Conservation (phyloP, 2,113 vertebrate species). For the Peromyscus maniculatus region DNA sequence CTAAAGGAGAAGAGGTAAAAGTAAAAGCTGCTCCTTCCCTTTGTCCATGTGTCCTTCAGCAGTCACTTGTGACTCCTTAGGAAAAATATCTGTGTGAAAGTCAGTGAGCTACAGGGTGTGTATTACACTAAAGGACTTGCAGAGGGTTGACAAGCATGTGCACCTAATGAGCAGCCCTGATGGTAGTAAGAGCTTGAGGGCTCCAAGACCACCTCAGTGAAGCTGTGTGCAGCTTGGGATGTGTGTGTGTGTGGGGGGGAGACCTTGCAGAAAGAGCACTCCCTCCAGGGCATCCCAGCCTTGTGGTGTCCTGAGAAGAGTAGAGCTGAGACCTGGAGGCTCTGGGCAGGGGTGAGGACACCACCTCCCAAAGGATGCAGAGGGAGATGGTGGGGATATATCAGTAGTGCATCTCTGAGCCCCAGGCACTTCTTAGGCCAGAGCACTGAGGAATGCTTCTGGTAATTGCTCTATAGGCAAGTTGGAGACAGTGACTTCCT, state of each 20-base stretch:
- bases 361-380: background rate
- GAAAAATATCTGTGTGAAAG: background rate
- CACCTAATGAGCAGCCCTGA: background rate
- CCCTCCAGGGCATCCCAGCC: background rate
- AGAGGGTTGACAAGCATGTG: background rate
- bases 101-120: rapidly evolving
- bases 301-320: background rate
- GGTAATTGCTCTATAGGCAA: background rate
- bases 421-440: background rate
- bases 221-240: background rate
- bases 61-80: background rate
- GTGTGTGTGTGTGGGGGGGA: background rate
- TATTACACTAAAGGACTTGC: background rate
- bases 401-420: background rate
- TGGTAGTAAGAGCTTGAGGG: background rate
- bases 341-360: background rate
- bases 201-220: background rate
- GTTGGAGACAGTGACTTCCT: background rate
- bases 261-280: background rate
- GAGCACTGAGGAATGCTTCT: background rate
- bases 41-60: background rate
- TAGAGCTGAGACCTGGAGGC: background rate
- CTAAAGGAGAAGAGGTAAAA: background rate
- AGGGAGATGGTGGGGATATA: background rate
- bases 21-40: background rate